Conservation (phyloP, 2,113 vertebrate genomes). For the Patagioenas fasciata region DNA sequence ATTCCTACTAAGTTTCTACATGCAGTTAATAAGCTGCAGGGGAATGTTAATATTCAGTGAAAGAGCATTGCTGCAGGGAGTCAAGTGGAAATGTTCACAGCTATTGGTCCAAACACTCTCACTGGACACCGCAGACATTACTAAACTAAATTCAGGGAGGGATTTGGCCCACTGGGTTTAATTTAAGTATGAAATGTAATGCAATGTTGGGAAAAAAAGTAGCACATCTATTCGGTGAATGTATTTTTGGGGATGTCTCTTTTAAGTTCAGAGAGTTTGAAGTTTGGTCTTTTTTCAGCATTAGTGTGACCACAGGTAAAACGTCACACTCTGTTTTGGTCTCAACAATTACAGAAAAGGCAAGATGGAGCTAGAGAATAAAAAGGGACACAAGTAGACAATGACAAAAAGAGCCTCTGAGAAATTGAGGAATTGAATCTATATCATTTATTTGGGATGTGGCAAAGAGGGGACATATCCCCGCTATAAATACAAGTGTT, state of each 20-base stretch:
- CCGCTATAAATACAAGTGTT: background rate
- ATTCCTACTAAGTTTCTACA: background rate
- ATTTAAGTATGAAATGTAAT: slow-evolving; percentile 18
- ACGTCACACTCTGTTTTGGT: background rate
- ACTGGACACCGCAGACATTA: background rate
- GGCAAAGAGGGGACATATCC: background rate
- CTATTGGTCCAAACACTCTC: slow-evolving; percentile 24
- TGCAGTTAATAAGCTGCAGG: slow-evolving; percentile 23
- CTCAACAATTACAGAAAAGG: background rate
- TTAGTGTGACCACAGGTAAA: background rate
- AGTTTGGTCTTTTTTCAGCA: background rate
- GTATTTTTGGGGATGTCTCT: background rate
- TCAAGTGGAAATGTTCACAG: slow-evolving; percentile 19
- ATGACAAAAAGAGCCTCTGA: background rate
- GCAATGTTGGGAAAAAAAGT: background rate
- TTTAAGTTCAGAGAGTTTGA: slow-evolving; percentile 21
- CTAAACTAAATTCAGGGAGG: slow-evolving; percentile 30
- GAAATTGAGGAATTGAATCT: background rate
- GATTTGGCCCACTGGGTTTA: slow-evolving; percentile 37
- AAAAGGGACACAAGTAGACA: background rate
- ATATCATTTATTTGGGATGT: background rate
- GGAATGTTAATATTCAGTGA: slow-evolving; percentile 24
- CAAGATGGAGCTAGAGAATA: background rate
- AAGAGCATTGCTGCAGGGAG: background rate
- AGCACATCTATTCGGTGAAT: background rate